Conservation (phyloP, 2,888 invertebrate species). For the Acanthoscelides obtectus region DNA sequence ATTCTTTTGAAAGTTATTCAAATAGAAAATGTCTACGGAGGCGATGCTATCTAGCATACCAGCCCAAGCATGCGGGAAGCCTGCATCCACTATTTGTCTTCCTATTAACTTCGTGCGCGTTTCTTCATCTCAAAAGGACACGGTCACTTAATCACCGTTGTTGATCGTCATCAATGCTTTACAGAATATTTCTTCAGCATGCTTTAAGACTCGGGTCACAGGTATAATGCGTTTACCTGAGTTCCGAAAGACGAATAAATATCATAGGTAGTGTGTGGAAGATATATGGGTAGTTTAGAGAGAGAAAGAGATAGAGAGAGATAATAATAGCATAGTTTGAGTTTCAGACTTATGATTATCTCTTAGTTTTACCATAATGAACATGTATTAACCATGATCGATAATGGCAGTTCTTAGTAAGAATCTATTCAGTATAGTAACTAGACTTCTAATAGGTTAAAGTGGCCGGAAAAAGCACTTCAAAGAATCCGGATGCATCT, state of each 20-base stretch:
- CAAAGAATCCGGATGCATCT: no score
- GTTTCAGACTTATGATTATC: no score
- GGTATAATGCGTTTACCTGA: background rate
- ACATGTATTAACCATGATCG: no score
- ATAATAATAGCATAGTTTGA: no score
- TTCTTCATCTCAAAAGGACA: background rate
- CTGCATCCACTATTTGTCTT: background rate
- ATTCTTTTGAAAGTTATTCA: background rate
- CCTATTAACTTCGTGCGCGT: background rate
- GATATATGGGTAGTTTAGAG: no score
- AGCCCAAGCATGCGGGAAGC: background rate
- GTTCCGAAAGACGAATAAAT: background rate
- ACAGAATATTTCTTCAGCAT: background rate
- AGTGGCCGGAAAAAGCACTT: no score
- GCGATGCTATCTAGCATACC: background rate
- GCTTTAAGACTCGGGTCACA: background rate
- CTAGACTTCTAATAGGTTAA: no score
- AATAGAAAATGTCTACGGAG: background rate
- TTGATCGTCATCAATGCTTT: background rate
- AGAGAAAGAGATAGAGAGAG: no score
- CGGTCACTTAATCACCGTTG: background rate
- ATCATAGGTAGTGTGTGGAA: no score
- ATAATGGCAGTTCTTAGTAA: no score
- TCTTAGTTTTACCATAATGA: no score
- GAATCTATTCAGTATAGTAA: no score